These are phyloP conservation scores for Neoitamus cyanurus DNA, from an alignment of 2,888 invertebrate species.

Conservation along the genomic window DNA sequence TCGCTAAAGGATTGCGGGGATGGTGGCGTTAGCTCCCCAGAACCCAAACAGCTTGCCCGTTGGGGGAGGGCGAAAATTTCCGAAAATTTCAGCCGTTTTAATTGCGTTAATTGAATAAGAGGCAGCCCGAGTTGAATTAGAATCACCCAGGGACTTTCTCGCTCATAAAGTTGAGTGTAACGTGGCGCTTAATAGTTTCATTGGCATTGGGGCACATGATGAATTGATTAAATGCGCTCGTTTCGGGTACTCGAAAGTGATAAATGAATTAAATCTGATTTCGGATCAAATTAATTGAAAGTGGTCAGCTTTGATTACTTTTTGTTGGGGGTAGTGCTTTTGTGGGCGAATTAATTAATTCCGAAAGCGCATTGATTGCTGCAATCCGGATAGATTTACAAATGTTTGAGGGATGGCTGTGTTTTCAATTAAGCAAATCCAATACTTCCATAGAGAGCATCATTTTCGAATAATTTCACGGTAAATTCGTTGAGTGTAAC, in stretches of 20 bases:
- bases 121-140: slow-evolving; percentile 14
- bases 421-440: background rate
- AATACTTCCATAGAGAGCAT: background rate
- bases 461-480: background rate
- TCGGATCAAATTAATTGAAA: slow-evolving; percentile 36
- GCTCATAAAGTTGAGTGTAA: background rate
- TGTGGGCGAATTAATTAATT: slow-evolving; percentile 23
- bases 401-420: background rate
- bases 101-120: slow-evolving; percentile 45
- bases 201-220: slow-evolving; percentile 18
- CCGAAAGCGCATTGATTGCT: background rate
- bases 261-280: slow-evolving; percentile 41
- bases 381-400: background rate
- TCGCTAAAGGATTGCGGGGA: background rate
- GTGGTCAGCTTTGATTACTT: slow-evolving; percentile 27
- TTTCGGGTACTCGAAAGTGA: slow-evolving; percentile 14
- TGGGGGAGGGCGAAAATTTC: background rate
- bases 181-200: background rate
- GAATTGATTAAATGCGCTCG: slow-evolving; percentile 26
- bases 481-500: background rate
- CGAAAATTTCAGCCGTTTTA: slow-evolving; percentile 36
- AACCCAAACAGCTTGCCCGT: background rate
- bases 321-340: background rate
- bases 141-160: background rate
- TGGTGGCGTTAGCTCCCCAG: background rate